Conservation (phyloP, 2,797 vertebrate species). For the Etheostoma nigrum region DNA sequence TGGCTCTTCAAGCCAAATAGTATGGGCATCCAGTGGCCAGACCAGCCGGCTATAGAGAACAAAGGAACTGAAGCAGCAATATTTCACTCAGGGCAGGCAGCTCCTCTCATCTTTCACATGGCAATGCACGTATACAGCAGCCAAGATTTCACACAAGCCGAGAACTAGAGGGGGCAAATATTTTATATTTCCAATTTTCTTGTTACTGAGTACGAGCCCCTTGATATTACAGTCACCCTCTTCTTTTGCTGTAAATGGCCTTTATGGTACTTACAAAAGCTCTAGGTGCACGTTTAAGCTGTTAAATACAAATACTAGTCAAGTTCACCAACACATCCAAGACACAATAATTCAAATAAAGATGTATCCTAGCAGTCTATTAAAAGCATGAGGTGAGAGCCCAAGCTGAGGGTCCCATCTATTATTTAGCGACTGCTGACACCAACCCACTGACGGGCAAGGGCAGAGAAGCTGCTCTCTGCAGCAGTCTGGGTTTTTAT, state of each 20-base stretch:
- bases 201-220: slow-evolving; percentile 5
- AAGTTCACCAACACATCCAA: slow-evolving; percentile 23
- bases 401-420: slow-evolving; percentile 74
- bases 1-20: slow-evolving; percentile 39
- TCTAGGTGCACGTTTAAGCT: background rate
- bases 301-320: slow-evolving; percentile 11
- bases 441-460: slow-evolving; percentile 60
- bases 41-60: slow-evolving; percentile 58
- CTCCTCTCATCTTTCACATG: slow-evolving; percentile 72
- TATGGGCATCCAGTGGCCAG: slow-evolving; percentile 47
- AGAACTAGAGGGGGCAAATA: slow-evolving; percentile 19
- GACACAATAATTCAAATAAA: slow-evolving; percentile 32
- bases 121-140: slow-evolving; percentile 48
- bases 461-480: slow-evolving; percentile 40
- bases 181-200: slow-evolving; percentile 48
- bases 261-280: background rate
- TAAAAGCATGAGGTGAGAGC: slow-evolving; percentile 74
- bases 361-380: slow-evolving; percentile 59
- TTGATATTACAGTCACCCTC: slow-evolving; percentile 11
- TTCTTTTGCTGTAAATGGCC: slow-evolving; percentile 13
- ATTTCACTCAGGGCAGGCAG: slow-evolving; percentile 54
- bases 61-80: slow-evolving; percentile 71
- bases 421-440: slow-evolving; percentile 82
- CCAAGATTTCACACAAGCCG: slow-evolving; percentile 45
- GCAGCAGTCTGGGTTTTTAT: slow-evolving; percentile 37